These are phyloP conservation scores for Heliconius hermathena DNA, from an alignment of 1,140 invertebrate genomes.

Conservation along the genomic window DNA sequence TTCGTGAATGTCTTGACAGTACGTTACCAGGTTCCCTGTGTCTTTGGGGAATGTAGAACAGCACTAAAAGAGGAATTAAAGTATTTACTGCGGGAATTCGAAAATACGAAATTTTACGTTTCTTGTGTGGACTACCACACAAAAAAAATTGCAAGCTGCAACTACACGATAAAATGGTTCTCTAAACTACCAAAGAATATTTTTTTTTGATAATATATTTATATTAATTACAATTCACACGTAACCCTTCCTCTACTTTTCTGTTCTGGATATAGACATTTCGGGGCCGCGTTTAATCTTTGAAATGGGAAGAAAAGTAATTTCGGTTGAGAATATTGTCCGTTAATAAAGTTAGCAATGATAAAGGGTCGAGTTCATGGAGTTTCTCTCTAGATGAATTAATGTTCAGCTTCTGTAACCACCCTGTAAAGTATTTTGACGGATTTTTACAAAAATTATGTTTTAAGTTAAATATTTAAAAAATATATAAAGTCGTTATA, in stretches of 20 bases:
- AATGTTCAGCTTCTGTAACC: conserved; percentile 1
- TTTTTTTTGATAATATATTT: too few species aligned
- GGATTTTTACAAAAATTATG: neutral
- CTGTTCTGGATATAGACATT: conserved; percentile 42
- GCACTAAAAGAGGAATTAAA: too few species aligned
- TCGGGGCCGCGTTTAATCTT: conserved; percentile 38
- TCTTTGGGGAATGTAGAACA: too few species aligned
- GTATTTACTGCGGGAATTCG: too few species aligned
- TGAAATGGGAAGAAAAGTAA: conserved; percentile 36
- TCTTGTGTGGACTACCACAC: too few species aligned
- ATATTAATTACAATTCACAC: neutral
- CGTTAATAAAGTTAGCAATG: conserved; percentile 36
- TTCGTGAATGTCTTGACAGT: too few species aligned
- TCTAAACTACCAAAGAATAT: too few species aligned
- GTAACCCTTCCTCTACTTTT: neutral
- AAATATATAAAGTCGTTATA: too few species aligned
- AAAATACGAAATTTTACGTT: too few species aligned
- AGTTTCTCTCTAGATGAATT: conserved; percentile 6
- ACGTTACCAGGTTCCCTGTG: too few species aligned
- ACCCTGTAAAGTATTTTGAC: neutral
- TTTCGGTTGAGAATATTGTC: conserved; percentile 32
- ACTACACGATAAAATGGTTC: too few species aligned
- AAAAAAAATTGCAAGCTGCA: too few species aligned
- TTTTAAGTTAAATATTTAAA: neutral
- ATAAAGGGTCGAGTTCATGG: conserved; percentile 27